Evolutionary conservation across 1,140 invertebrate genomes (phyloP), one percentile per base, ranked within the genome.

Genomic region (Anastrepha obliqua): DNA sequence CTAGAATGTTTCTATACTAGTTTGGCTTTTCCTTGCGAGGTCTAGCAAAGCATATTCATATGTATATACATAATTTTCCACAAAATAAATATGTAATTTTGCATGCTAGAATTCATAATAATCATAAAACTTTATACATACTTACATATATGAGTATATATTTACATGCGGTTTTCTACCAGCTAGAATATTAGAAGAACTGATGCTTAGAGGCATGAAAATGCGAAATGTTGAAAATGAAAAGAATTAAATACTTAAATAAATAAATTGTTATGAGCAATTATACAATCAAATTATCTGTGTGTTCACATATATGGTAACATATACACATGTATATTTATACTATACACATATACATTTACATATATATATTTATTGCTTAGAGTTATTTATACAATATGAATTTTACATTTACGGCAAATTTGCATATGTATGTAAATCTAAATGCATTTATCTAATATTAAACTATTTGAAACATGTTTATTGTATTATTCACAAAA

Each of bases 221-320:
- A 67, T 67, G 65, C 11, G 67, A 74, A 74, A 74, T 7, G 67
- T 74, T 74, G 13, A 74, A 74, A 74, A 44, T 74, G 67, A 29
- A 29, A 29, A 29, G 29, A 29, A 29, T 29, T 29, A 29, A 29
- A 29, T 29, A 29, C 29, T 0, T 29, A 29, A 29, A 29, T 29
- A 29, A 42, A 74, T 17, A 70, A 74, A 74, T 74, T 74, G 67
- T 74, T 74, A 74, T 39, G 67, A 74, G 67, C 67, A 74, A 74
- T 74, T 74, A 74, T 74, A 74, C 67, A 74, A 74, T 74, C 67
- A 74, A 74, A 74, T 74, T 74, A 74, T 47, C 67, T 42, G 67
- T 74, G 67, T 74, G 67, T 74, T 74, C 67, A 74, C 17, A 74
- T 74, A 44, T 74, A 74, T 47, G 13, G 44, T 74, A 39, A 39